Conservation (phyloP, 2,797 vertebrate species). For the Myotis vivesi region DNA sequence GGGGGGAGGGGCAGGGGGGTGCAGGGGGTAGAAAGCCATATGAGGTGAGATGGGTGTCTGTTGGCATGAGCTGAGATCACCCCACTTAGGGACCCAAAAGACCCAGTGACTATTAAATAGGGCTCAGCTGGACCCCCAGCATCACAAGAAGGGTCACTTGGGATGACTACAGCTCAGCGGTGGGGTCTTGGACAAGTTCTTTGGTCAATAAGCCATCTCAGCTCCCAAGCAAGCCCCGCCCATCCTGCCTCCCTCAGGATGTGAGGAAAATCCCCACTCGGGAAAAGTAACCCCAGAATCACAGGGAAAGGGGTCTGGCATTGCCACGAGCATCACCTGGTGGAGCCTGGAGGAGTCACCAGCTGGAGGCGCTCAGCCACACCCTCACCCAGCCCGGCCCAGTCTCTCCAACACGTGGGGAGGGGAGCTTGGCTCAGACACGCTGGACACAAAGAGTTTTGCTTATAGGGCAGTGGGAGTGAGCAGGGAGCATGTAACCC, state of each 20-base stretch:
- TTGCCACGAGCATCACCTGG: background rate
- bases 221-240: too few relatives aligned
- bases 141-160: background rate
- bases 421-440: background rate
- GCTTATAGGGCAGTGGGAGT: too few relatives aligned
- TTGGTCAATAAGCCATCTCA: background rate
- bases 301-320: accelerated
- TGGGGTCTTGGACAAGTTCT: too few relatives aligned
- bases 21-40: background rate
- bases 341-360: background rate
- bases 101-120: background rate
- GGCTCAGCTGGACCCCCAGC: background rate
- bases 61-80: background rate
- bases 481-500: too few relatives aligned
- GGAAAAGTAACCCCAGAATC: background rate
- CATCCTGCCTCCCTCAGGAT: too few relatives aligned
- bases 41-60: background rate
- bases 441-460: background rate
- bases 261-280: accelerated
- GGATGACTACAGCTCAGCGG: background rate
- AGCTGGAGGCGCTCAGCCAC: background rate
- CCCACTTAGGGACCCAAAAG: too few relatives aligned
- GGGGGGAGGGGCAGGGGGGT: too few relatives aligned
- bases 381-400: background rate
- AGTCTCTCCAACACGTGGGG: accelerated